Evolutionary conservation across 2,113 vertebrate genomes (phyloP), one percentile per base, ranked within the genome.

Genomic region (Sprattus sprattus): DNA sequence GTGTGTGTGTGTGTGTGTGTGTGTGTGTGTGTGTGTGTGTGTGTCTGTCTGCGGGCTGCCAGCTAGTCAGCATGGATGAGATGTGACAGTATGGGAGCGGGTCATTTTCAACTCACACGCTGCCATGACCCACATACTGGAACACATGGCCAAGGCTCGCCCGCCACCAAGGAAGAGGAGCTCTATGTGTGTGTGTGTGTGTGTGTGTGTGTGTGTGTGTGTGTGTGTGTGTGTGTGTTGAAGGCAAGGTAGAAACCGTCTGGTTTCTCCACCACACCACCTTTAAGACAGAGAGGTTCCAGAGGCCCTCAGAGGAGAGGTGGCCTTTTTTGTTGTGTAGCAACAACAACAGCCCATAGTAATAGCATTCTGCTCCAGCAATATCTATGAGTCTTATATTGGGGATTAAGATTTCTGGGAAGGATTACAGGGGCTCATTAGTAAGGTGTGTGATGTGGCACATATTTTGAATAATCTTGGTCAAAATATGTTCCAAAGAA

Each of bases 41-140:
- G 71, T 6, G 10, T 75, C 84, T 47, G n/a, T 81, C 46, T 45
- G 50, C 46, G 44, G 20, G 20, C 60, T 25, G 46, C 46, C 28
- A 15, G 52, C 16, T 52, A 54, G 47, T 75, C 78, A 54, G 39
- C 10, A 54, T 45, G 22, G 82, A 88, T 89, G 50, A 82, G 83
- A 87, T 64, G 82, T 88, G 85, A 89, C 88, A 86, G 81, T 88
- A 89, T 87, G 82, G 64, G 85, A 84, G 45, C 71, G 32, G 78
- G 83, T 81, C 81, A 75, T 25, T 83, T 81, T 82, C 50, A 4
- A 45, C 85, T 84, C 64, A 82, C 44, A 85, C 50, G 44, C 71
- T 4, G 25, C 64, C 64, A 71, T 71, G 64, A 71, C 64, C 64
- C 64, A 71, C 64, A 71, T 71, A 32, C 25, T 71, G 25, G 25